Base-by-base conservation (phyloP, 2,113 vertebrate species). In the Sialia sialis region DNA sequence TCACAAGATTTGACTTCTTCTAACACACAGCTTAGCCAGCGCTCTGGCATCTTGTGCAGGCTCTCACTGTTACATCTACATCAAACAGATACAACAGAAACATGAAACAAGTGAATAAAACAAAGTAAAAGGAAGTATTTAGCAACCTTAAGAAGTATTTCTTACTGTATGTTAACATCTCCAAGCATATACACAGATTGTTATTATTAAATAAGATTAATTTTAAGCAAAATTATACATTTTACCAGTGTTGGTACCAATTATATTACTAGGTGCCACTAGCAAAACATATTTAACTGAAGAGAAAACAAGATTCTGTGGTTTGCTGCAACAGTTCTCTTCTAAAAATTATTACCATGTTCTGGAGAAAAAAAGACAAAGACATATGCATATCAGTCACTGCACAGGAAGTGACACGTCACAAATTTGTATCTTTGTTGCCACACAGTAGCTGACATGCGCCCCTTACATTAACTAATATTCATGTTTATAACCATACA, bases 1-100 rank as follows among this genome's bases (percentile, higher is more conserved):
- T 98, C 97, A 38, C 99, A 99, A 92, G 98, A 98, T 92, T 98
- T 99, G 77, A 99, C 98, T 97, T 99, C 99, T 93, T 98, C 97
- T 51, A 99, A 97, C 69, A 99, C 98, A 92, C 96, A 97, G 54
- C 95, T 96, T 58, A 99, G 95, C 99, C 99, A 99, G 81, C 96
- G 97, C 68, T 98, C 96, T 1, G 99, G 99, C 78, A 99, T 98
- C 95, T 97, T 98, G 94, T 97, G 97, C 72, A 99, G 97, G 77
- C 73, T 94, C 94, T 93, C 97, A 76, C 96, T 97, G 29, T 98
- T 97, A 97, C 99, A 99, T 82, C 99, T 98, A 86, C 59, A 68
- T 84, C 77, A 92, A 85, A 94, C 10, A 96, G 90, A 80, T 11
- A 60, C 2, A 11, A 9, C 30, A 60, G 74, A 75, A 63, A 77